phyloP scores from a whole-genome alignment of 2,888 invertebrate genomes.

The Elmis aenea region DNA sequence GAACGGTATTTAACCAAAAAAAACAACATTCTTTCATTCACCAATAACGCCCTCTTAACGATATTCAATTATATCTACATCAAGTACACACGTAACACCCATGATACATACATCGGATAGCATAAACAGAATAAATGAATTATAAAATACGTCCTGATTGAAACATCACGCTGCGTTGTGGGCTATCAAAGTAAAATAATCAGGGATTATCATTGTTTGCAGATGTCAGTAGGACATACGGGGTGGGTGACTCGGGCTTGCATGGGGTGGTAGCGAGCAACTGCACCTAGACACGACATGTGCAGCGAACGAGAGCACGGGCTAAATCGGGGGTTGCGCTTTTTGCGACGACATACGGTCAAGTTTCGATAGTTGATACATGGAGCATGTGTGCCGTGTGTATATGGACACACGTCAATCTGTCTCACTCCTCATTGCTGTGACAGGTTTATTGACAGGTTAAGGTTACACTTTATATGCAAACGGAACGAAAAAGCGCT shows the following conservation, averaged over 20 bases:
- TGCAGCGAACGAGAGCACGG: conserved; percentile 21
- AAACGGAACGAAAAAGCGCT: too few relatives aligned
- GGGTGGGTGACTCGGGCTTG: conserved; percentile 18
- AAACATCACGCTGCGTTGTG: conserved; percentile 40
- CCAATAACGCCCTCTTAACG: too few relatives aligned
- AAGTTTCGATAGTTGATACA: conserved; percentile 32
- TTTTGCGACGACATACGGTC: conserved; percentile 44
- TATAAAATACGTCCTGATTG: conserved; percentile 38
- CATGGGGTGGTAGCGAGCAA: conserved; percentile 16
- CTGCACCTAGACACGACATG: conserved; percentile 24
- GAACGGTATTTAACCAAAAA: too few relatives aligned
- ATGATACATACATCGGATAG: conserved; percentile 13
- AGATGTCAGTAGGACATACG: conserved; percentile 40
- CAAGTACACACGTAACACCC: conserved; percentile 3
- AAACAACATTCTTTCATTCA: too few relatives aligned
- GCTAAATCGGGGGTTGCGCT: conserved; percentile 33
- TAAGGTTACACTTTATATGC: conserved; percentile 13
- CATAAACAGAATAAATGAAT: conserved; percentile 33
- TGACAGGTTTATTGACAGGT: conserved; percentile 23
- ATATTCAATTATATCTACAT: conserved; percentile 3
- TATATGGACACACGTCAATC: too few relatives aligned
- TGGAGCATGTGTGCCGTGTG: conserved; percentile 4
- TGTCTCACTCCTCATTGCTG: conserved; percentile 8
- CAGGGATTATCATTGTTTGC: conserved; percentile 47
- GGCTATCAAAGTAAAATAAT: conserved; percentile 45